Evolutionary conservation across 2,888 invertebrate genomes (phyloP).

Genomic region (Perizoma flavofasciatum): DNA sequence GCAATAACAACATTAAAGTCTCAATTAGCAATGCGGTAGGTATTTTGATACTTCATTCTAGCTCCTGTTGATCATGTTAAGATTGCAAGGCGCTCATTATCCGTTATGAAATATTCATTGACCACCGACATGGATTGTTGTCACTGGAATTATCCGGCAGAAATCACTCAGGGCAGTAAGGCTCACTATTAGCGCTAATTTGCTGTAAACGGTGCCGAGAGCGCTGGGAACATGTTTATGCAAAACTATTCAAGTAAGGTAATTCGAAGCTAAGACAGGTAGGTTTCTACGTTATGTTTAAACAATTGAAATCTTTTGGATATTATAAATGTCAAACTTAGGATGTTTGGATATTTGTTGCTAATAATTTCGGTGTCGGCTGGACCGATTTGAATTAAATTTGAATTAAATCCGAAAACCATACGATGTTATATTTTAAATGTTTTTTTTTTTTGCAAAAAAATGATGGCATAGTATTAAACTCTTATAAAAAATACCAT

Average conservation of each 20-base stretch:
- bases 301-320: no score
- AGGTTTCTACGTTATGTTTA: not conserved
- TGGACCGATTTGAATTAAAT: no score
- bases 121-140: constrained; percentile 71
- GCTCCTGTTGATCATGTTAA: constrained; percentile 26
- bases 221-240: constrained; percentile 53
- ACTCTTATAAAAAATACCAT: no score
- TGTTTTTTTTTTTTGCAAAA: no score
- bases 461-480: no score
- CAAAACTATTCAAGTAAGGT: constrained; percentile 28
- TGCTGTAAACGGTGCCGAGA: constrained; percentile 78
- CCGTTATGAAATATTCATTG: constrained; percentile 76
- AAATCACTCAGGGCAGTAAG: constrained; percentile 66
- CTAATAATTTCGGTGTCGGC: no score
- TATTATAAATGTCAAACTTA: no score
- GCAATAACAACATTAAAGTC: not conserved
- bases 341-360: no score
- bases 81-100: constrained; percentile 61
- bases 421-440: no score
- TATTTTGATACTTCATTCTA: constrained; percentile 27
- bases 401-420: no score
- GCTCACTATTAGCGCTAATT: constrained; percentile 68
- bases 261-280: constrained; percentile 16
- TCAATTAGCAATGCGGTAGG: constrained; percentile 11
- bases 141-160: constrained; percentile 71